Evolutionary conservation across 2,888 invertebrate species (phyloP), one percentile per base, ranked within the genome.

Genomic region (Heliothis peltigera): DNA sequence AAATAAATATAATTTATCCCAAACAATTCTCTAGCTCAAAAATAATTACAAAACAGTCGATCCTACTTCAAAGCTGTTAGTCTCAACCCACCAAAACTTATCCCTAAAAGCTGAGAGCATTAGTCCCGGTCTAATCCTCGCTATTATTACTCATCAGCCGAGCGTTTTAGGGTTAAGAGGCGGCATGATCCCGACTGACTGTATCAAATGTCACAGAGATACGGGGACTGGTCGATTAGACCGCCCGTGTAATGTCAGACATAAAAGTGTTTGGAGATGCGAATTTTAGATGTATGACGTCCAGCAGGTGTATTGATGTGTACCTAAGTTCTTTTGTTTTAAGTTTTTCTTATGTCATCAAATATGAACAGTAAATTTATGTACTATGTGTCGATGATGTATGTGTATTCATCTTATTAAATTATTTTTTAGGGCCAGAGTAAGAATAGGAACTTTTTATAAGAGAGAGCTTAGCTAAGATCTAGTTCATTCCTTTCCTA

Each of bases 201-300:
- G 87, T 91, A 92, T 93, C 93, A 91, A 90, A 89, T 93, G 92
- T 91, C 92, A 92, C 88, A 85, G 84, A 86, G 87, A 89, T 86
- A 87, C 78, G 77, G 82, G 80, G 82, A 71, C 71, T 80, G 83
- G 84, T 76, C 87, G 88, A 91, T 91, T 91, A 91, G 83, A 80
- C 79, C 81, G 82, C 65, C 60, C 63, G 60, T 28, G 77, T 68
- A 72, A 46, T 17, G 19, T 71, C 77, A 22, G 0, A 18, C 49
- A 61, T 57, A 55, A 5, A 64, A 71, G 21, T 44, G 48, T 10
- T 53, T 70, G 0, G 7, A 10, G 17, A 4, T n/a, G 12, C 5
- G n/a, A 8, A 43, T 51, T 39, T 39, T 15, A 15, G 15, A 15
- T 0, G 15, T 15, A 15, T 15, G 35, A 15, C n/a, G n/a, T n/a